These are phyloP conservation scores for Gavialis gangeticus DNA, from an alignment of 2,113 vertebrate species.

Conservation along the genomic window DNA sequence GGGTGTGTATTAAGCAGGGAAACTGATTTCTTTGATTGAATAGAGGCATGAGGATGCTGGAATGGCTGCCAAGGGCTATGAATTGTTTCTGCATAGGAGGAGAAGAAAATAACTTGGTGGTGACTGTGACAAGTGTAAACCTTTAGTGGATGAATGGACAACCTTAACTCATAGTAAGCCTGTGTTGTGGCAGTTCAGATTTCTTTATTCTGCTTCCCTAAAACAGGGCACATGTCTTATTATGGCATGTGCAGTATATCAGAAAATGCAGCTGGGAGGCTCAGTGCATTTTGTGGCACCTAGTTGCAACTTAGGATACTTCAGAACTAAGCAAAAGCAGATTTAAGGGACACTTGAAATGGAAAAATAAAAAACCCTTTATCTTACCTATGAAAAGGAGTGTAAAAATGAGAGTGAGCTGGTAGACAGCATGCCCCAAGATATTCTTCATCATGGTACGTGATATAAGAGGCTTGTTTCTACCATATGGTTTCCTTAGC, in stretches of 20 bases:
- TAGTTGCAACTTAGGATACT: accelerated
- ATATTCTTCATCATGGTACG: conserved; percentile 99
- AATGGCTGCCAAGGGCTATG: too few species aligned
- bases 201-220: too few species aligned
- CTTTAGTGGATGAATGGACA: too few species aligned
- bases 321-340: not conserved
- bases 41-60: too few species aligned
- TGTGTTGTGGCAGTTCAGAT: too few species aligned
- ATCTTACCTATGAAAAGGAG: conserved; percentile 92
- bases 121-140: too few species aligned
- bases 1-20: too few species aligned
- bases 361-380: not conserved
- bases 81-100: too few species aligned
- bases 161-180: too few species aligned
- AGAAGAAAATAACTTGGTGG: too few species aligned
- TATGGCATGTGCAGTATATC: not conserved
- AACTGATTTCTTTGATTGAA: too few species aligned
- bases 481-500: conserved; percentile 91
- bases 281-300: accelerated
- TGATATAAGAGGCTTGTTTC: conserved; percentile 97
- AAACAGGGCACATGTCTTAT: not conserved
- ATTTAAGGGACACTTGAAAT: not conserved
- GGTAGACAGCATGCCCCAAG: conserved; percentile 92
- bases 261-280: too few species aligned
- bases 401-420: conserved; percentile 94